Conservation (phyloP, 2,888 invertebrate species). For the Caprella mutica region DNA sequence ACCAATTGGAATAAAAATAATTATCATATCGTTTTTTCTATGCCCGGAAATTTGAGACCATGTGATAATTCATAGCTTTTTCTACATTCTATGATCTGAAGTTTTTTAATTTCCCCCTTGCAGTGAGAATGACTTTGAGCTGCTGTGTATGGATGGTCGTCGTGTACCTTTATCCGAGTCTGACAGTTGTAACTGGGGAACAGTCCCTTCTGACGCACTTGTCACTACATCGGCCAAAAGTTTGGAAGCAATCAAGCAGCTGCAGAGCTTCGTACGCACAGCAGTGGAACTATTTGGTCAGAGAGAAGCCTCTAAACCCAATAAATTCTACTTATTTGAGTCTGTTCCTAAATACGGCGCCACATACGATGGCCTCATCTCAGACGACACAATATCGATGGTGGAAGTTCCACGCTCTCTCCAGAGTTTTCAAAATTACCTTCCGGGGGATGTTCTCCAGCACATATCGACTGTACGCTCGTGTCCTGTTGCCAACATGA, state of each 20-base stretch:
- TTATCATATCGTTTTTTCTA: too few relatives aligned
- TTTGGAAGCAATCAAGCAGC: slow-evolving; percentile 39
- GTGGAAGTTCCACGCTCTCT: slow-evolving; percentile 55
- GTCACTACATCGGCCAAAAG: slow-evolving; percentile 45
- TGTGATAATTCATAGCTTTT: too few relatives aligned
- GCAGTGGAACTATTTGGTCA: slow-evolving; percentile 36
- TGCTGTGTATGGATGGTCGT: slow-evolving; percentile 68
- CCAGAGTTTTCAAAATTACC: slow-evolving; percentile 63
- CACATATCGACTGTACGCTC: slow-evolving; percentile 61
- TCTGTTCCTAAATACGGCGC: slow-evolving; percentile 55
- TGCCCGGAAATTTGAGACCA: too few relatives aligned
- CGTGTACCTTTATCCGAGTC: slow-evolving; percentile 57
- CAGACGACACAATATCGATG: slow-evolving; percentile 57
- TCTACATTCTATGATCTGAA: too few relatives aligned
- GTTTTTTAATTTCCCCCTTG: too few relatives aligned
- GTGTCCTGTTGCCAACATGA: slow-evolving; percentile 74
- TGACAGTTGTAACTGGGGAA: slow-evolving; percentile 71
- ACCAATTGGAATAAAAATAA: too few relatives aligned
- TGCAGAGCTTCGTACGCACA: neutral
- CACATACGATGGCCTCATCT: slow-evolving; percentile 22
- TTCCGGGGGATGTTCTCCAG: slow-evolving; percentile 52
- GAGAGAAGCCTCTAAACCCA: slow-evolving; percentile 17
- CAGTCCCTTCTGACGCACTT: slow-evolving; percentile 47
- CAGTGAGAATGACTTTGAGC: slow-evolving; percentile 50
- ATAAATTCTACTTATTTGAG: slow-evolving; percentile 56